These are phyloP conservation scores for Limnephilus marmoratus DNA, from an alignment of 2,888 invertebrate genomes.

Conservation along the genomic window DNA sequence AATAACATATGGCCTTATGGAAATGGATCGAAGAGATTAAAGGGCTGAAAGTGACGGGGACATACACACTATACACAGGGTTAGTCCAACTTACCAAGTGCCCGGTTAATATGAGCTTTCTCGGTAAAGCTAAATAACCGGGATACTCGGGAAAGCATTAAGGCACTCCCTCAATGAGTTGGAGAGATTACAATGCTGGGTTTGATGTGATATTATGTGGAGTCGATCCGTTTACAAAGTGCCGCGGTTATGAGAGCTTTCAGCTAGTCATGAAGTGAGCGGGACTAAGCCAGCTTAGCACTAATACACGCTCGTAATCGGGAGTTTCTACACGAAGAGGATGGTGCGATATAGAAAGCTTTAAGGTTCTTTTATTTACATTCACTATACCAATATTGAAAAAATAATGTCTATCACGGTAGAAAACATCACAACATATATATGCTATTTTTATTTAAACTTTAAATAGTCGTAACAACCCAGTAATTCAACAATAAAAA, in stretches of 20 bases:
- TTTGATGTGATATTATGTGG: background rate
- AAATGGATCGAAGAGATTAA: background rate
- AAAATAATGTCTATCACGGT: background rate
- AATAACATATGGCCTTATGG: background rate
- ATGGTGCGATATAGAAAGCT: background rate
- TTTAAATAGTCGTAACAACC: background rate
- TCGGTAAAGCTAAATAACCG: background rate
- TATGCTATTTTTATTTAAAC: background rate
- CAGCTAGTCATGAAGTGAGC: background rate
- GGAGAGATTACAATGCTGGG: background rate
- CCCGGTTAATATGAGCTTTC: background rate
- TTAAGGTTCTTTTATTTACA: background rate
- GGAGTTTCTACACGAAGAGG: background rate
- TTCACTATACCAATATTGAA: background rate
- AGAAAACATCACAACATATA: background rate
- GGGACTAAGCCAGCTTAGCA: background rate
- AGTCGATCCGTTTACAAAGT: background rate
- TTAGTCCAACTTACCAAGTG: background rate
- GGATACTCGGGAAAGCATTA: background rate
- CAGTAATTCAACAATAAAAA: background rate
- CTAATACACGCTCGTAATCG: background rate
- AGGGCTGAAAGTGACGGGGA: background rate
- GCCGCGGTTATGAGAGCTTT: background rate
- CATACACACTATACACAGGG: background rate
- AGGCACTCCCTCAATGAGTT: background rate